Base-by-base conservation (phyloP, 2,888 invertebrate species). In the Agrenia bidenticulata region DNA sequence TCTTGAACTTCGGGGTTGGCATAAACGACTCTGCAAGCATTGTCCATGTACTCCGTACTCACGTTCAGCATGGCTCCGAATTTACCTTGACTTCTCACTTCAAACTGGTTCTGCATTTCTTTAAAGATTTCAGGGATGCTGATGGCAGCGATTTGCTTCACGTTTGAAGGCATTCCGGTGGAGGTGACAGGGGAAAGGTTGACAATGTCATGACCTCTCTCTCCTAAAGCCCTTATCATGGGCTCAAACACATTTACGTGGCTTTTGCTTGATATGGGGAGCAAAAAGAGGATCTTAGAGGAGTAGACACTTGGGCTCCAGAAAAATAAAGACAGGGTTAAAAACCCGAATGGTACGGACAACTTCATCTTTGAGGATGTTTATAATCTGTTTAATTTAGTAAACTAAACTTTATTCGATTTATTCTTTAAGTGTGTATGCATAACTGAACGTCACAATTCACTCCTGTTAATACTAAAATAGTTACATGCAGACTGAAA, bases 171-270 rank as follows among this genome's bases (percentile, higher is more conserved):
- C 0, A 79, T 45, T 4, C 24, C 51, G 21, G 51, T 4, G 5
- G 7, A 23, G 13, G 9, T 19, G 5, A 23, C 24, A 9, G 23
- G 21, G 23, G 23, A 2, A 1, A 78, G 57, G 9, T 73, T 69
- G 2, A 77, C 76, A 11, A 79, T 68, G 13, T 77, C 64, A 61
- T 79, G 78, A 15, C 78, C 78, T 7, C 77, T 65, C 2, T 74
- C 67, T 15, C 72, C 76, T 13, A 78, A 61, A 26, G 72, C 77
- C 11, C 70, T 63, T 23, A 77, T 53, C 1, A 78, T 65, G 2
- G 75, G 68, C 50, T 76, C 73, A 56, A 77, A 84, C 81, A 84
- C 83, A 63, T 83, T 83, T 70, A 82, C 81, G 27, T 75, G 73
- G 54, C 71, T 71, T 61, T 69, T 71, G 1, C 71, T 62, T 11